Percentiles rank a stretch among this genome's conserved stretches.
These are phyloP conservation scores for Setipinna tenuifilis DNA, from an alignment of 2,797 vertebrate genomes.

Conservation along the genomic window DNA sequence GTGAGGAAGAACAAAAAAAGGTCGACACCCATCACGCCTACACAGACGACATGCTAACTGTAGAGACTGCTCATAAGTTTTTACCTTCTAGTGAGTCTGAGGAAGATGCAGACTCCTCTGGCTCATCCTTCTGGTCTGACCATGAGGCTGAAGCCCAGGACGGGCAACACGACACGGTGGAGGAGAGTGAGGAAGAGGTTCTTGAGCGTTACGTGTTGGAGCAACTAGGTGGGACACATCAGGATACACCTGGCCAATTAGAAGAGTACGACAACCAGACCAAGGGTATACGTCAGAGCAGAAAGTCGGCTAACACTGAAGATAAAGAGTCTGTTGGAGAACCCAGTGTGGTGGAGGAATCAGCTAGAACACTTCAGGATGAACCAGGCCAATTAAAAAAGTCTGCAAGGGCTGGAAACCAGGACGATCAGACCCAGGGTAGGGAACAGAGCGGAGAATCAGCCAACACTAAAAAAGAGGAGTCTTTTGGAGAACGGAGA, in stretches of 20 bases:
- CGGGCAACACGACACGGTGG: not conserved
- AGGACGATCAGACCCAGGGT: not conserved
- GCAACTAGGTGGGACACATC: not conserved
- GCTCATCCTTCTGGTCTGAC: constrained; percentile 75
- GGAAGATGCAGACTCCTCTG: constrained; percentile 54
- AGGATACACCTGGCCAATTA: not conserved
- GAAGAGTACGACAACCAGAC: not conserved
- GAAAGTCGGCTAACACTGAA: too few relatives aligned
- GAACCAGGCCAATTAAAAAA: too few relatives aligned
- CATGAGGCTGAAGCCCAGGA: constrained; percentile 53
- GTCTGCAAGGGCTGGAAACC: not conserved
- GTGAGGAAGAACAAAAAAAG: too few relatives aligned
- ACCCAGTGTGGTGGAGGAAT: too few relatives aligned
- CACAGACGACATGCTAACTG: too few relatives aligned
- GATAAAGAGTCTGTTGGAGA: too few relatives aligned
- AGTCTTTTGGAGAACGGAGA: not conserved
- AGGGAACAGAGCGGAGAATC: not conserved
- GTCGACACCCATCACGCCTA: too few relatives aligned
- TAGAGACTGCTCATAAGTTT: too few relatives aligned
- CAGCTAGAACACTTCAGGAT: too few relatives aligned
- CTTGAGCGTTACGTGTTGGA: constrained; percentile 36
- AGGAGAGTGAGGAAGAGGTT: constrained; percentile 1
- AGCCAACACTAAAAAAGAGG: not conserved
- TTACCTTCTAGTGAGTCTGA: constrained; percentile 39
- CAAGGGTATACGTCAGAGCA: too few relatives aligned